These are phyloP conservation scores for Salmo trutta DNA, from an alignment of 2,797 vertebrate genomes.

Conservation along the genomic window DNA sequence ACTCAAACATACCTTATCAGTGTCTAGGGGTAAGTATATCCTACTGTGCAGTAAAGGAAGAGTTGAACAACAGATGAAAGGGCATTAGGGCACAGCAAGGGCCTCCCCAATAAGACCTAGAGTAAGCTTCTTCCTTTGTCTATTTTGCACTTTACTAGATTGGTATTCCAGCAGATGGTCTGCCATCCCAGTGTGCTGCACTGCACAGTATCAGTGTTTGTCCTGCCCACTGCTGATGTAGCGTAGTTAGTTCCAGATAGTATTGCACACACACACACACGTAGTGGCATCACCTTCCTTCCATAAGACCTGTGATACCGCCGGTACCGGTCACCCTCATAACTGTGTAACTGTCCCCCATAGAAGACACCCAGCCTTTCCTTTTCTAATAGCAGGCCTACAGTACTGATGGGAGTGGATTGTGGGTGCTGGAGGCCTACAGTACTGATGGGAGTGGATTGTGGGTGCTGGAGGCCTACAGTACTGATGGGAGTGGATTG, in stretches of 20 bases:
- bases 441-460: too few species aligned
- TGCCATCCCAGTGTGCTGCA: not conserved
- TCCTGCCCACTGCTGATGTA: not conserved
- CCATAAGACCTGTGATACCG: too few species aligned
- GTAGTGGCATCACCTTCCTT: too few species aligned
- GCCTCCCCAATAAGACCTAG: constrained; percentile 42
- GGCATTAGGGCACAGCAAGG: constrained; percentile 49
- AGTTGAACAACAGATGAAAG: constrained; percentile 57
- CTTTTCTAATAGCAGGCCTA: too few species aligned
- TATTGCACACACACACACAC: not conserved
- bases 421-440: too few species aligned
- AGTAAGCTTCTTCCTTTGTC: constrained; percentile 44
- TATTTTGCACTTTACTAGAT: constrained; percentile 54
- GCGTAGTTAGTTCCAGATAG: not conserved
- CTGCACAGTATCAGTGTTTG: not conserved
- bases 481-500: too few species aligned
- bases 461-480: too few species aligned
- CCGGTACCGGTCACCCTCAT: too few species aligned
- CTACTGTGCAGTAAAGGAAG: constrained; percentile 3
- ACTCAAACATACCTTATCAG: not conserved
- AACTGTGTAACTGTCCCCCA: too few species aligned
- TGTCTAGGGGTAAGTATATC: not conserved
- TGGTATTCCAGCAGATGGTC: constrained; percentile 49
- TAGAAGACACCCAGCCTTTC: too few species aligned
- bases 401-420: too few species aligned